Percentiles rank a stretch among this genome's conserved stretches.
These are phyloP conservation scores for Sinodicranocentrus sp. DNA, from an alignment of 2,888 invertebrate species.

Conservation along the genomic window DNA sequence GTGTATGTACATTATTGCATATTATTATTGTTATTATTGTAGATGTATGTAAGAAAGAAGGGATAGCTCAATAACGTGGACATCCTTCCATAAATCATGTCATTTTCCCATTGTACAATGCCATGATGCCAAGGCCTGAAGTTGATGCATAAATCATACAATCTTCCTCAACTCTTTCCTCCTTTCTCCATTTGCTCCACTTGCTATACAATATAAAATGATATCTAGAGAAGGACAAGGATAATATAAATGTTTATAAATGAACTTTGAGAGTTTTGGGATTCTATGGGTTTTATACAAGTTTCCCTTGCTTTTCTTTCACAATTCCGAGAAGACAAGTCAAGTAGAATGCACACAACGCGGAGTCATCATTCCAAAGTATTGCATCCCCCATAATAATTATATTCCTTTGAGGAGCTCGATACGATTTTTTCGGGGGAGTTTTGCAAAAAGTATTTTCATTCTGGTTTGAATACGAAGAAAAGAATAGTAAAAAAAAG, in stretches of 20 bases:
- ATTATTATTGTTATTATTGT: constrained; percentile 57
- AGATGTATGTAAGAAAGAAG: constrained; percentile 51
- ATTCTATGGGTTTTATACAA: too few relatives aligned
- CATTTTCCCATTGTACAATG: constrained; percentile 76
- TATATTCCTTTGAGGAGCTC: neutral
- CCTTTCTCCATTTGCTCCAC: constrained; percentile 25
- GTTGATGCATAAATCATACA: constrained; percentile 76
- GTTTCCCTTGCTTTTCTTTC: constrained; percentile 1
- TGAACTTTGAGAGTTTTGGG: too few relatives aligned
- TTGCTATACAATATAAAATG: too few relatives aligned
- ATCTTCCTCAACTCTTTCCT: constrained; percentile 69
- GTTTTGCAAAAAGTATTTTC: too few relatives aligned
- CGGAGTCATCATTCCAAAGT: neutral
- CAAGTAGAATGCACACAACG: neutral
- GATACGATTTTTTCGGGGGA: too few relatives aligned
- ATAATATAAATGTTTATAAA: too few relatives aligned
- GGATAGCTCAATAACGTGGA: constrained; percentile 76
- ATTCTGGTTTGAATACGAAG: too few relatives aligned
- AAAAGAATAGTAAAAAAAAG: neutral
- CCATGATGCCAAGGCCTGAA: constrained; percentile 72
- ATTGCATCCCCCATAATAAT: neutral
- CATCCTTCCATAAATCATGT: constrained; percentile 77
- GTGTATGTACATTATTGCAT: constrained; percentile 31
- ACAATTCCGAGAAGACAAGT: neutral
- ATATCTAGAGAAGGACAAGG: too few relatives aligned